These are phyloP conservation scores for Scaptodrosophila lebanonensis DNA, from an alignment of 1,140 invertebrate species.

Conservation along the genomic window DNA sequence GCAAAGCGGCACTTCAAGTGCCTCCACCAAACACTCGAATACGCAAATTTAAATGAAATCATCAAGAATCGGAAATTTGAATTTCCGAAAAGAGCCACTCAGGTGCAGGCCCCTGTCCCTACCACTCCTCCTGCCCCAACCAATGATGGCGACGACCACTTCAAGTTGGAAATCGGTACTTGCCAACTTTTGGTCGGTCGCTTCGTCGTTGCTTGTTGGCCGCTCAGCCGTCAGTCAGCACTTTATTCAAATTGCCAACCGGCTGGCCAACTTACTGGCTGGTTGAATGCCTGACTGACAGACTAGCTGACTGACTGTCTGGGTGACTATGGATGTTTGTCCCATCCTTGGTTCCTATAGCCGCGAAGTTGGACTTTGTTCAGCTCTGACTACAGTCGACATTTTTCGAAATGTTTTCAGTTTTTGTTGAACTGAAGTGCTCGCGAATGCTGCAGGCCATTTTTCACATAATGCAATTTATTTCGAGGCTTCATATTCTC, in stretches of 20 bases:
- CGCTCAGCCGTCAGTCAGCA: slow-evolving; percentile 51
- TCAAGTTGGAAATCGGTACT: slow-evolving; percentile 56
- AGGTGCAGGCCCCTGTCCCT: slow-evolving; percentile 10
- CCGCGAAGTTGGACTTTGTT: slow-evolving; percentile 7
- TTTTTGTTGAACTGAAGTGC: too few relatives aligned
- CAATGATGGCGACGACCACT: slow-evolving; percentile 34
- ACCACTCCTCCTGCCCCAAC: slow-evolving; percentile 1
- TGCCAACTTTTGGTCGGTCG: slow-evolving; percentile 53
- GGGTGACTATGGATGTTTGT: not conserved
- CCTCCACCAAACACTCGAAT: slow-evolving; percentile 70
- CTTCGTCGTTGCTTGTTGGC: slow-evolving; percentile 31
- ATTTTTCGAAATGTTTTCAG: too few relatives aligned
- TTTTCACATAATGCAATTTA: slow-evolving; percentile 75
- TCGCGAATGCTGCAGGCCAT: slow-evolving; percentile 48
- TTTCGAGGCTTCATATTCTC: slow-evolving; percentile 61
- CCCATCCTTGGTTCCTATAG: slow-evolving; percentile 8
- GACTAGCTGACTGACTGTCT: too few relatives aligned
- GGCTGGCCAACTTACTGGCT: too few relatives aligned
- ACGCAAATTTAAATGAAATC: slow-evolving; percentile 75
- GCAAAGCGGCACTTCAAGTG: slow-evolving; percentile 56
- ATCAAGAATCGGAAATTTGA: slow-evolving; percentile 77
- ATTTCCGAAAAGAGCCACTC: slow-evolving; percentile 76
- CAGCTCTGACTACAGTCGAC: slow-evolving; percentile 51
- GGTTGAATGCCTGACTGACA: too few relatives aligned
- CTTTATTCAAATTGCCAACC: slow-evolving; percentile 72